A percentile compares a stretch with the other conserved stretches of the same genome.
phyloP scores from a whole-genome alignment of 2,113 vertebrate genomes.

The Puffinus mauretanicus region DNA sequence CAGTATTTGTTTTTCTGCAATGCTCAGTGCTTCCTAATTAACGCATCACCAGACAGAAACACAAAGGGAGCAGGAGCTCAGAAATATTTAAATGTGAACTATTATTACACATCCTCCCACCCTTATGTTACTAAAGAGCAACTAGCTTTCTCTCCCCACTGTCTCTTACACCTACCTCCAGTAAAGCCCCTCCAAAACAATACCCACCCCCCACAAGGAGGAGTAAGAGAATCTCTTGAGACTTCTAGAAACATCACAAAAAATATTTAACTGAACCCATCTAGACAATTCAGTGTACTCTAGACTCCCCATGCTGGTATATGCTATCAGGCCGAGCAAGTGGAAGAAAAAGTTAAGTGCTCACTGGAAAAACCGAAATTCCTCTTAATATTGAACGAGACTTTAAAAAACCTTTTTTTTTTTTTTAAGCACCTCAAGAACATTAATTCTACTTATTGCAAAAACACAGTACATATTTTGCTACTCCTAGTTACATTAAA shows the following conservation, averaged over 20 bases:
- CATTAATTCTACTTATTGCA: background rate
- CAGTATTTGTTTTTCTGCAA: conserved; percentile 37
- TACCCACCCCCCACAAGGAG: background rate
- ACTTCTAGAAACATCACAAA: background rate
- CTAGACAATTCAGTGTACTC: background rate
- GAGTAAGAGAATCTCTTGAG: background rate
- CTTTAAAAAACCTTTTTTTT: background rate
- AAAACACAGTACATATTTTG: background rate
- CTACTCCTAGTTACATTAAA: background rate
- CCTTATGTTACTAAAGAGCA: background rate
- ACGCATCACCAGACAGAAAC: conserved; percentile 7
- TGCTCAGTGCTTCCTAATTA: conserved; percentile 2
- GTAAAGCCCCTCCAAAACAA: background rate
- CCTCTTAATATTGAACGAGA: background rate
- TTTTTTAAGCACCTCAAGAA: background rate
- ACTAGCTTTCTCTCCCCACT: background rate
- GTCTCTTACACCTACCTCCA: background rate
- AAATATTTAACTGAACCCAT: background rate
- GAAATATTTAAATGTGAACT: conserved; percentile 15
- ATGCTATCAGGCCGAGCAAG: background rate
- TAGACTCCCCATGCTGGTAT: background rate
- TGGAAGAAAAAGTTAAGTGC: background rate
- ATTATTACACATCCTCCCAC: background rate
- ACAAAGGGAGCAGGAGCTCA: conserved; percentile 7
- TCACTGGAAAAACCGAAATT: conserved; percentile 6